Evolutionary conservation across 2,797 vertebrate species (phyloP).

Genomic region (Cryptoprocta ferox): DNA sequence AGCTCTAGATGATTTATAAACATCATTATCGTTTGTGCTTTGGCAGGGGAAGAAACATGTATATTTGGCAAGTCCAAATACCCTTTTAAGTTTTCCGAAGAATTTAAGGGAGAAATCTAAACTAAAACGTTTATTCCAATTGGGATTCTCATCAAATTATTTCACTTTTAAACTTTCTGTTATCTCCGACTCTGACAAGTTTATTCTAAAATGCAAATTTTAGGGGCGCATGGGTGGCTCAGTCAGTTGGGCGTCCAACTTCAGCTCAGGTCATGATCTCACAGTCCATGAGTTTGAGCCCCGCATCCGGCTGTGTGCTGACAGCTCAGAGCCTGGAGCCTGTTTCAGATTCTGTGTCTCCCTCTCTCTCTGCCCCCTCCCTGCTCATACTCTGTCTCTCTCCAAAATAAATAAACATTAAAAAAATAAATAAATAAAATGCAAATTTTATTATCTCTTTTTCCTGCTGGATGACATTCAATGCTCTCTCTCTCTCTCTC

Average conservation of each 20-base stretch:
- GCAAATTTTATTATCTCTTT: neutral
- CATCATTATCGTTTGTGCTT: neutral
- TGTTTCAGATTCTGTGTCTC: too few species aligned
- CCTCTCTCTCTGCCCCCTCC: too few species aligned
- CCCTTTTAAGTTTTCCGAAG: neutral
- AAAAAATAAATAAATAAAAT: neutral
- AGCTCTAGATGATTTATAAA: neutral
- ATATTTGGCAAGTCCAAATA: neutral
- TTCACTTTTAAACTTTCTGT: neutral
- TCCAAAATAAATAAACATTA: too few species aligned
- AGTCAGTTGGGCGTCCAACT: too few species aligned
- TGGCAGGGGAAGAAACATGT: neutral
- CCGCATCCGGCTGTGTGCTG: too few species aligned
- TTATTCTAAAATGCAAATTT: neutral
- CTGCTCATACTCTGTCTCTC: too few species aligned
- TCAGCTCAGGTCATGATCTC: too few species aligned
- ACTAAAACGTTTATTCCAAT: neutral
- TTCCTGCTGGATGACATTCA: neutral
- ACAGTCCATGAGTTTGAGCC: too few species aligned
- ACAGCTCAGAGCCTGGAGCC: too few species aligned
- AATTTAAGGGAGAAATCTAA: neutral
- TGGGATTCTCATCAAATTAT: neutral
- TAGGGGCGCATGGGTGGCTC: neutral
- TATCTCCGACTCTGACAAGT: neutral
- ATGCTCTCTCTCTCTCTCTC: neutral